These are phyloP conservation scores for Platyura marginata DNA, from an alignment of 1,140 invertebrate species.

Conservation along the genomic window DNA sequence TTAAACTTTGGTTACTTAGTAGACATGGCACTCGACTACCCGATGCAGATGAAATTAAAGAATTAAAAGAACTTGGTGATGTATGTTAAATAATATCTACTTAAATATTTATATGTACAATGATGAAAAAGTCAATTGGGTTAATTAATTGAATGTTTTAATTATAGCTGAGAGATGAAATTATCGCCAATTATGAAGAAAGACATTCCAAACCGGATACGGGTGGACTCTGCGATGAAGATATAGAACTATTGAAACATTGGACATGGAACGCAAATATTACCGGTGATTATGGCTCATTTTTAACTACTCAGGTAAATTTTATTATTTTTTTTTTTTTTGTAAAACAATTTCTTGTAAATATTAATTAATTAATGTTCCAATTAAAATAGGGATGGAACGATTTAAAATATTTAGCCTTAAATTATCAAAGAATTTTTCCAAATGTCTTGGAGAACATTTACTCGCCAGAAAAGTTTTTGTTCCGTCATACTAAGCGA, in stretches of 20 bases:
- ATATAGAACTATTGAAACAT: constrained; percentile 32
- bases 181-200: constrained; percentile 34
- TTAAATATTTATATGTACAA: not conserved
- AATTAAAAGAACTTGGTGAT: constrained; percentile 28
- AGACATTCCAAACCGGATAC: constrained; percentile 11
- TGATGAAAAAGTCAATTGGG: not conserved
- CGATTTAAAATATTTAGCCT: constrained; percentile 35
- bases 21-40: constrained; percentile 44
- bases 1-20: constrained; percentile 40
- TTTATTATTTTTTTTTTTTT: no score
- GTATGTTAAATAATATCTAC: constrained; percentile 18
- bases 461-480: constrained; percentile 14
- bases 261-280: constrained; percentile 40
- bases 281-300: constrained; percentile 30
- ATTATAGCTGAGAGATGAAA: constrained; percentile 25
- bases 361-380: not conserved
- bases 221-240: constrained; percentile 33
- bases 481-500: constrained; percentile 40
- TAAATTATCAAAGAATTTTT: constrained; percentile 34
- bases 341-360: no score
- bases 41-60: constrained; percentile 27
- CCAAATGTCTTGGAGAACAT: constrained; percentile 20
- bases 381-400: constrained; percentile 29
- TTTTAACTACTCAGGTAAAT: constrained; percentile 26
- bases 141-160: no score